Evolutionary conservation across 2,113 vertebrate genomes (phyloP), one percentile per base, ranked within the genome.

Genomic region (Forbesichthys agassizii): DNA sequence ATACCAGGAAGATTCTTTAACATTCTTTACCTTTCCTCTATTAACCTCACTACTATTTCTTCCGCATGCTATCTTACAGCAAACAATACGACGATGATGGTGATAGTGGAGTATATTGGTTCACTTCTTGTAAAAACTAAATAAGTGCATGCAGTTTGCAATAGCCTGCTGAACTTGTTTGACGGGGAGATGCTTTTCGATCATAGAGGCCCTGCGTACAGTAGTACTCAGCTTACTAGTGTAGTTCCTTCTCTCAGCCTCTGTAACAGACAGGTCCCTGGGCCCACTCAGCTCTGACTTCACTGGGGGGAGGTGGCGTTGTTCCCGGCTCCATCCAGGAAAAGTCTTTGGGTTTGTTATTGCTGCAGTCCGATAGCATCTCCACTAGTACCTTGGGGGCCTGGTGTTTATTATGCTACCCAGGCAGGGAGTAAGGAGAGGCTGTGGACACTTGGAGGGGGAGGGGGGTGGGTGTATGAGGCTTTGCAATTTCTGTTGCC

Each of bases 281-380:
- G 20, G 58, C 49, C 33, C 59, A 80, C 69, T 61, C 66, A 78
- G 74, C 65, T 49, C 74, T 82, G 78, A 74, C 48, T 52, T 12
- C 33, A 20, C 70, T 33, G 82, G 82, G 88, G 90, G 79, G 51
- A 91, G 87, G 89, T 89, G 92, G 92, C 92, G 94, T 93, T 94
- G 93, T 94, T 94, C 91, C 92, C 69, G 93, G 94, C 93, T 91
- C 93, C 92, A 94, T 92, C 83, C 94, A 94, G 95, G 95, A 95
- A 96, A 91, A 89, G 91, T 92, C 90, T 93, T 78, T 67, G 89
- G 89, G 91, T 93, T 95, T 95, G 92, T 96, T 95, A 84, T 94
- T 93, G 91, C 94, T 93, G 89, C 89, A 86, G 89, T 90, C 84
- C 88, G 91, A 94, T 95, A 93, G 91, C 91, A 93, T 94, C 91